Evolutionary conservation across 2,888 invertebrate species (phyloP).

Genomic region (Erannis defoliaria): DNA sequence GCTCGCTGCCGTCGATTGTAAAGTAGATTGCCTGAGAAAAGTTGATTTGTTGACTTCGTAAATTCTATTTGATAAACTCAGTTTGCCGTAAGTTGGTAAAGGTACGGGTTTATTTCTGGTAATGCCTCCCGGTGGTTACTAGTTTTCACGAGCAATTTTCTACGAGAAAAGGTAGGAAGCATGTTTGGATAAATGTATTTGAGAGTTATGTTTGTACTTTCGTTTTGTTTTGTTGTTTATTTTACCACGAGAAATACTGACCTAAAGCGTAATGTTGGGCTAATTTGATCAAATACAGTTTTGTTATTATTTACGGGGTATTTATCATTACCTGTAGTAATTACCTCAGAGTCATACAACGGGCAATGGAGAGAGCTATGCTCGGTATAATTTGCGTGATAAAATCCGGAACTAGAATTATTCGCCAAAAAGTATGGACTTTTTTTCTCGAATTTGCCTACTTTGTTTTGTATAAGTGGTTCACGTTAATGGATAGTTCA

Average conservation of each 20-base stretch:
- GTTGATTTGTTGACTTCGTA: conserved; percentile 32
- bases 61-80: conserved; percentile 29
- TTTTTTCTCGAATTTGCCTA: too few relatives aligned
- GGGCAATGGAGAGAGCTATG: too few relatives aligned
- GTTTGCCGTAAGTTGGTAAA: conserved; percentile 11
- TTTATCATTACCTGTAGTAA: too few relatives aligned
- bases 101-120: conserved; percentile 12
- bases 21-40: conserved; percentile 5
- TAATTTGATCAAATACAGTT: neutral
- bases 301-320: too few relatives aligned
- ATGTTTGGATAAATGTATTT: neutral
- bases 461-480: too few relatives aligned
- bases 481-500: too few relatives aligned
- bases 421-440: too few relatives aligned
- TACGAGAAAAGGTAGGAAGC: neutral
- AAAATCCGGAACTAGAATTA: too few relatives aligned
- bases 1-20: neutral
- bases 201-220: neutral
- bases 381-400: too few relatives aligned
- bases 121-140: conserved; percentile 1
- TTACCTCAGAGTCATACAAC: too few relatives aligned
- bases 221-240: neutral
- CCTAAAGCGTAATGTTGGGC: too few relatives aligned
- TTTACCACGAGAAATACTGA: neutral
- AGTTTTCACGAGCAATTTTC: conserved; percentile 6